Percentiles rank a stretch among this genome's conserved stretches.
These are phyloP conservation scores for Yponomeuta cagnagella DNA, from an alignment of 2,888 invertebrate species.

Conservation along the genomic window DNA sequence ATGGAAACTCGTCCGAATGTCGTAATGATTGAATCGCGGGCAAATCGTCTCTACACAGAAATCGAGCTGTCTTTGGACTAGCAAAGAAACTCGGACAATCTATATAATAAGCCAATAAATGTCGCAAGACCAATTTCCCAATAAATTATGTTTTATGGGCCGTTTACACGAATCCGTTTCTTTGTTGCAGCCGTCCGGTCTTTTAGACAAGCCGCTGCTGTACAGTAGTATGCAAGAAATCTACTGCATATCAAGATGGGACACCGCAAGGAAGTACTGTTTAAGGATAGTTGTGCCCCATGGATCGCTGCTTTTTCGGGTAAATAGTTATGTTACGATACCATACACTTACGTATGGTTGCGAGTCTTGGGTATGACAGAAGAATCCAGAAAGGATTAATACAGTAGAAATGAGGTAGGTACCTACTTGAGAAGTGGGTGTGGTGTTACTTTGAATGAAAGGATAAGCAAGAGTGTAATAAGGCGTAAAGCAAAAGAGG, in stretches of 20 bases:
- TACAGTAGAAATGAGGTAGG: too few species aligned
- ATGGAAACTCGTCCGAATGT: too few species aligned
- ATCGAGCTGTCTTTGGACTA: neutral
- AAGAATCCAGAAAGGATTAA: too few species aligned
- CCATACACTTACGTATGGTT: too few species aligned
- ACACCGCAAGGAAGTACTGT: slow-evolving; percentile 86
- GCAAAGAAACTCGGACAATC: neutral
- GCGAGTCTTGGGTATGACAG: too few species aligned
- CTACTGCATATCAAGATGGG: slow-evolving; percentile 85
- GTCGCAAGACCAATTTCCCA: neutral
- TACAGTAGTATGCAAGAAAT: slow-evolving; percentile 86
- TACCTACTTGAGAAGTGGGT: too few species aligned
- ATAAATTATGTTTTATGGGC: neutral
- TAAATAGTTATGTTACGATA: slow-evolving; percentile 31
- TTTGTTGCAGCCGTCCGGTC: slow-evolving; percentile 76
- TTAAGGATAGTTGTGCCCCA: slow-evolving; percentile 84
- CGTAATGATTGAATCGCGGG: too few species aligned
- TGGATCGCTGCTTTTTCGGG: slow-evolving; percentile 84
- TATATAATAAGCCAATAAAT: neutral
- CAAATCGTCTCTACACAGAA: too few species aligned
- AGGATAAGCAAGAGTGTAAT: too few species aligned
- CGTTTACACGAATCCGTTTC: neutral
- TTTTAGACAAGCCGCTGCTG: slow-evolving; percentile 79
- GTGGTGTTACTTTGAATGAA: too few species aligned
- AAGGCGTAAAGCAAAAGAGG: too few species aligned